Conservation (phyloP, 2,113 vertebrate genomes). For the Entosphenus tridentatus region DNA sequence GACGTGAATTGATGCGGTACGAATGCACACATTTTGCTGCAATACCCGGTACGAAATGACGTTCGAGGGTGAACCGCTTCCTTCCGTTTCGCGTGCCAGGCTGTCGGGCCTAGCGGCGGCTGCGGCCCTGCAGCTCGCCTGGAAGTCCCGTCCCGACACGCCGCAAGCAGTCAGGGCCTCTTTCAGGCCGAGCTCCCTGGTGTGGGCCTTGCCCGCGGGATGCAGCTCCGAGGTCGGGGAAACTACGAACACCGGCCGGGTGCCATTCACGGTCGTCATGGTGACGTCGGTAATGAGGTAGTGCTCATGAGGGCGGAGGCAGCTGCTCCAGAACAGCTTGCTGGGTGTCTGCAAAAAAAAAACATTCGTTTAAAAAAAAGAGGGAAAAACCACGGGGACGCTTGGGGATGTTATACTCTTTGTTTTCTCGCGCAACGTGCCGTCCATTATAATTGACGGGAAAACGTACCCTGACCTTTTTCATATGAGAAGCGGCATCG, state of each 20-base stretch:
- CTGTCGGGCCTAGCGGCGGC: no score
- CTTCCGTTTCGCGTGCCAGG: no score
- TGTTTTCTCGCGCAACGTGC: no score
- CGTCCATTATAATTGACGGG: no score
- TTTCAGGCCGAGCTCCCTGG: neutral
- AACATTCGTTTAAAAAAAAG: neutral
- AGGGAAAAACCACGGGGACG: no score
- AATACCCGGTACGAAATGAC: no score
- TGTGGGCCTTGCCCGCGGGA: neutral
- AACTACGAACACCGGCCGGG: neutral
- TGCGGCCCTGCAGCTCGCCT: neutral
- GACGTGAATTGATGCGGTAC: no score
- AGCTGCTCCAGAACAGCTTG: constrained; percentile 4
- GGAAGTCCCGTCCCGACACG: neutral
- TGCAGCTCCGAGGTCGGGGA: neutral
- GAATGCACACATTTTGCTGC: no score
- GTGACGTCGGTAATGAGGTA: neutral
- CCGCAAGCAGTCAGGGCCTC: neutral
- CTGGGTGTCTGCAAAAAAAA: neutral
- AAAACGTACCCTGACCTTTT: no score
- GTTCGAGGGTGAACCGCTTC: no score
- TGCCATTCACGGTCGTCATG: neutral
- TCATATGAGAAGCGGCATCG: no score
- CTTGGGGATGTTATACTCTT: no score
- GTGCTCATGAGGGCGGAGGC: neutral